phyloP scores from a whole-genome alignment of 2,888 invertebrate genomes.

The Cremastinae sp. region DNA sequence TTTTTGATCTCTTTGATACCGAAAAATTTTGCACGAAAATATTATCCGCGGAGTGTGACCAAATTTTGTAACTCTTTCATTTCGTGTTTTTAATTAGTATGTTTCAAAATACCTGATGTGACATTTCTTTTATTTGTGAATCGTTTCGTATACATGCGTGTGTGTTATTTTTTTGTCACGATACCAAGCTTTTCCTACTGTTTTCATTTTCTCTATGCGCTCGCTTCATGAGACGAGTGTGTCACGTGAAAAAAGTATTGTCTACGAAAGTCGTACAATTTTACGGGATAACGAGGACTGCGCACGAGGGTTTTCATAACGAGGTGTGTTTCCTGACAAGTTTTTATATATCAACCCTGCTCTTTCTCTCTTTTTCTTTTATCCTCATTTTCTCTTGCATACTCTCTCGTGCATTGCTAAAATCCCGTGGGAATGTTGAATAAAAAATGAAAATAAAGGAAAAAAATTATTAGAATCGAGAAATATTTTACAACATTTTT shows the following conservation, averaged over 20 bases:
- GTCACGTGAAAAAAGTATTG: constrained; percentile 25
- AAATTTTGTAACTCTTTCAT: neutral
- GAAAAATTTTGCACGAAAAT: constrained; percentile 11
- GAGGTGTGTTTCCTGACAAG: constrained; percentile 51
- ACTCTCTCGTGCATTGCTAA: no score
- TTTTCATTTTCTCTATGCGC: constrained; percentile 5
- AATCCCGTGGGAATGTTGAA: no score
- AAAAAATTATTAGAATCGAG: no score
- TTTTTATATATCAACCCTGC: constrained; percentile 15
- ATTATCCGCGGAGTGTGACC: neutral
- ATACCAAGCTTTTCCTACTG: constrained; percentile 5
- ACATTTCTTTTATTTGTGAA: neutral
- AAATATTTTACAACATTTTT: neutral
- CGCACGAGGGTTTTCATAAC: constrained; percentile 60
- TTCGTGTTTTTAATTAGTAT: constrained; percentile 32
- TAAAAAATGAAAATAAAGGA: no score
- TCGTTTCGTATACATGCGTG: no score
- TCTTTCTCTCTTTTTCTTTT: neutral
- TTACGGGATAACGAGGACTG: constrained; percentile 56
- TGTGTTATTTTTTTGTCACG: constrained; percentile 9
- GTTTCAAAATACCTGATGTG: constrained; percentile 16
- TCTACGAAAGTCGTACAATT: constrained; percentile 62
- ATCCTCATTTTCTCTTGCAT: no score
- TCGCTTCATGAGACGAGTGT: constrained; percentile 15
- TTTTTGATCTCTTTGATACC: no score